A percentile compares a stretch with the other conserved stretches of the same genome.
Evolutionary conservation across 2,113 vertebrate species (phyloP).

Genomic region (Formicarius rufipectus): DNA sequence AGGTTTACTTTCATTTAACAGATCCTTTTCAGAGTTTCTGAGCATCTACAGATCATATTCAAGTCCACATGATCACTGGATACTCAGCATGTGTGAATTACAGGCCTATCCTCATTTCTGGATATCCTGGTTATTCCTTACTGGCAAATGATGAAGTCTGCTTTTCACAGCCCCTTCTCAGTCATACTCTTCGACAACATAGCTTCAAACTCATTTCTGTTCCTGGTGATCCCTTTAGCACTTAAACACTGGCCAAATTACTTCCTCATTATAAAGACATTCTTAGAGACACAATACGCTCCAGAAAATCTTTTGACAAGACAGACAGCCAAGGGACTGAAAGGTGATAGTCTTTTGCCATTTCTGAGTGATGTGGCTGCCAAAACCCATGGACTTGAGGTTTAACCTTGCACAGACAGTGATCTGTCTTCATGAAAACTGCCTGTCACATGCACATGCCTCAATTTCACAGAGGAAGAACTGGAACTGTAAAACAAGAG

Average conservation of each 20-base stretch:
- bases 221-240: not conserved
- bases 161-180: not conserved
- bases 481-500: conserved; percentile 44
- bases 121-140: not conserved
- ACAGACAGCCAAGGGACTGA: conserved; percentile 22
- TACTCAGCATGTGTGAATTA: not conserved
- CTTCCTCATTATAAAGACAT: not conserved
- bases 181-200: not conserved
- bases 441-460: conserved; percentile 68
- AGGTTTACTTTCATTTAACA: not conserved
- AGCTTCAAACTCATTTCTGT: not conserved
- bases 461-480: conserved; percentile 75
- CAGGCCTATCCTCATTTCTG: not conserved
- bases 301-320: conserved; percentile 49
- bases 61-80: not conserved
- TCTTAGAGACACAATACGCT: conserved; percentile 5
- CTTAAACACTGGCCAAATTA: not conserved
- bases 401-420: conserved; percentile 77
- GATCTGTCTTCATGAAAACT: conserved; percentile 79
- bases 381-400: conserved; percentile 61
- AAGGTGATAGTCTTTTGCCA: conserved; percentile 62
- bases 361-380: conserved; percentile 71
- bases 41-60: not conserved
- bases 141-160: not conserved
- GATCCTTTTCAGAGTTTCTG: not conserved